Percentiles rank a stretch among this genome's conserved stretches.
Conservation (phyloP, 2,113 vertebrate genomes). For the Mustelus asterias region DNA sequence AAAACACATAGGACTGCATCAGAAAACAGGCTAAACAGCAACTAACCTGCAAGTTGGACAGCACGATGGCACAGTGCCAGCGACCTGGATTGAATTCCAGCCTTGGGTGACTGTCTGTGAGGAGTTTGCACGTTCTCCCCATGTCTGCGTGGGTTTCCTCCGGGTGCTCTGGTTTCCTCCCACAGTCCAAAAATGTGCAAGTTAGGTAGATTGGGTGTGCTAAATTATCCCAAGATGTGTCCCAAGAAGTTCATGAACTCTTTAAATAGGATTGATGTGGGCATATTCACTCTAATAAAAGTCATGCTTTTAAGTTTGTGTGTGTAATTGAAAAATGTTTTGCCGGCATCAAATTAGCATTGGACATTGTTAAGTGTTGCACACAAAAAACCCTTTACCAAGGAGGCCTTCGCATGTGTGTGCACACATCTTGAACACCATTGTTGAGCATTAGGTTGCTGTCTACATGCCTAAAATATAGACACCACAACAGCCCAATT, state of each 20-base stretch:
- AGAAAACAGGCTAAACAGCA: too few relatives aligned
- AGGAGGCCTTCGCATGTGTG: neutral
- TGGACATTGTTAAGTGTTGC: neutral
- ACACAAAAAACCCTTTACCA: neutral
- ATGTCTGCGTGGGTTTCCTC: too few relatives aligned
- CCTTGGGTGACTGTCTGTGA: too few relatives aligned
- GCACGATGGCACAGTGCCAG: too few relatives aligned
- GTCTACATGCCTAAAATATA: neutral
- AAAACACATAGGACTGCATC: neutral
- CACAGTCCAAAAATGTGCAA: too few relatives aligned
- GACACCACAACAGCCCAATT: neutral
- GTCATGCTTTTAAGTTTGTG: neutral
- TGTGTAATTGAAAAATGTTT: neutral
- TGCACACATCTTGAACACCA: neutral
- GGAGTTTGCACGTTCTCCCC: too few relatives aligned
- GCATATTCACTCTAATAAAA: neutral
- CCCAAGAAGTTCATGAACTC: neutral
- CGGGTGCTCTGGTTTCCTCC: too few relatives aligned
- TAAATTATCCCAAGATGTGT: too few relatives aligned
- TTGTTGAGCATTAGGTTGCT: neutral
- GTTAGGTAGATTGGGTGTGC: too few relatives aligned
- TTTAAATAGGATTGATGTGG: neutral
- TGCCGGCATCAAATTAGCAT: neutral
- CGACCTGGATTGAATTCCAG: too few relatives aligned
- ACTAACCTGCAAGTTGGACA: too few relatives aligned